phyloP scores from a whole-genome alignment of 2,797 vertebrate genomes.

The Pseudochromis fuscus region DNA sequence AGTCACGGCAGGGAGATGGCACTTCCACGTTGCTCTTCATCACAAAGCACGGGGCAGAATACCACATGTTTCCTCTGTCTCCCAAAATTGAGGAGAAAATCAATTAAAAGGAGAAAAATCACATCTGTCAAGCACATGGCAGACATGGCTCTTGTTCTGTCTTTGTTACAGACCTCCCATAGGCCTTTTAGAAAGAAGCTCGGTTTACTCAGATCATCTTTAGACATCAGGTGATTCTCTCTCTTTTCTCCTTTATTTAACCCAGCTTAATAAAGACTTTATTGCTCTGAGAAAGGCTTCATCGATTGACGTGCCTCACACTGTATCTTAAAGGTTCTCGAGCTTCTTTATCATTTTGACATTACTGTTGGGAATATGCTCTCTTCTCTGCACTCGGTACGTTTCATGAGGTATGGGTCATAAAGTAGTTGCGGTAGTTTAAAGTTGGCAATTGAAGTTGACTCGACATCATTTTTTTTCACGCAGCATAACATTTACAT shows the following conservation, averaged over 20 bases:
- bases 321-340: constrained; percentile 67
- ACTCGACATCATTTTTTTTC: not conserved
- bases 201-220: constrained; percentile 52
- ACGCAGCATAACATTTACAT: not conserved
- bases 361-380: constrained; percentile 71
- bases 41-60: constrained; percentile 58
- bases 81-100: constrained; percentile 69
- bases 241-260: constrained; percentile 70
- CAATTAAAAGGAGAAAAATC: constrained; percentile 73
- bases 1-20: constrained; percentile 68
- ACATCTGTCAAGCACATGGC: constrained; percentile 69
- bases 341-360: constrained; percentile 68
- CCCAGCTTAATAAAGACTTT: constrained; percentile 76
- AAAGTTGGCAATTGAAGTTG: not conserved
- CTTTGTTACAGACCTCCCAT: constrained; percentile 61
- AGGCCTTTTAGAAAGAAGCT: constrained; percentile 44
- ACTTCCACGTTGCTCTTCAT: constrained; percentile 70
- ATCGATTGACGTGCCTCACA: constrained; percentile 72
- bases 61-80: constrained; percentile 51
- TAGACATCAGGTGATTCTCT: constrained; percentile 39
- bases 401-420: constrained; percentile 14
- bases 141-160: constrained; percentile 44
- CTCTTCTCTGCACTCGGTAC: constrained; percentile 36
- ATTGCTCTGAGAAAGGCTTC: constrained; percentile 74
- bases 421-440: constrained; percentile 5